These are phyloP conservation scores for Gadopsis bispinosus DNA, from an alignment of 2,797 vertebrate species.

Conservation along the genomic window DNA sequence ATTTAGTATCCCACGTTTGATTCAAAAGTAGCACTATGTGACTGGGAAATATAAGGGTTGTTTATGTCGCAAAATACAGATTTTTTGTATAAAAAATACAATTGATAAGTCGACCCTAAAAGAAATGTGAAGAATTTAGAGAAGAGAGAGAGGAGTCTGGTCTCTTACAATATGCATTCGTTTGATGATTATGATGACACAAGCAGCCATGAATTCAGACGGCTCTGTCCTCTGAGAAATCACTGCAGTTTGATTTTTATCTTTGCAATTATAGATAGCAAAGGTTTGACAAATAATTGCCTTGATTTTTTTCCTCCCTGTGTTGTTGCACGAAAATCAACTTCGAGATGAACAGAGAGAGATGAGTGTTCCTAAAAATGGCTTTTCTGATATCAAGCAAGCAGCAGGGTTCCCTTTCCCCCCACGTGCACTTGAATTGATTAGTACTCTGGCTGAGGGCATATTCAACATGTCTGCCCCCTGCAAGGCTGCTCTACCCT, in stretches of 20 bases:
- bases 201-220: conserved; percentile 71
- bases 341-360: conserved; percentile 78
- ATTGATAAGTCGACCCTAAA: conserved; percentile 18
- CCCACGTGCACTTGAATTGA: conserved; percentile 83
- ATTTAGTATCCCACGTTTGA: conserved; percentile 19
- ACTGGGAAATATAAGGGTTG: neutral
- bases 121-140: conserved; percentile 30
- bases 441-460: conserved; percentile 82
- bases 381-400: conserved; percentile 79
- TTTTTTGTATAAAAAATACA: conserved; percentile 22
- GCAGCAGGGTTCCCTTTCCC: conserved; percentile 80
- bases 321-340: conserved; percentile 79
- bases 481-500: conserved; percentile 76
- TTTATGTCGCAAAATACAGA: conserved; percentile 10
- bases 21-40: conserved; percentile 12
- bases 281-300: conserved; percentile 81
- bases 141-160: conserved; percentile 26
- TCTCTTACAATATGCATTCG: conserved; percentile 58
- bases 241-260: conserved; percentile 80
- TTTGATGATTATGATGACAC: conserved; percentile 80
- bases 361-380: conserved; percentile 81
- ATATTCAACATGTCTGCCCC: conserved; percentile 83
- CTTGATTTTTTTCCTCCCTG: conserved; percentile 64
- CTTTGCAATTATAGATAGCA: conserved; percentile 83
- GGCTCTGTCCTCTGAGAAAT: conserved; percentile 79